Conservation (phyloP, 2,113 vertebrate genomes). For the Tricholaema leucomelas region DNA sequence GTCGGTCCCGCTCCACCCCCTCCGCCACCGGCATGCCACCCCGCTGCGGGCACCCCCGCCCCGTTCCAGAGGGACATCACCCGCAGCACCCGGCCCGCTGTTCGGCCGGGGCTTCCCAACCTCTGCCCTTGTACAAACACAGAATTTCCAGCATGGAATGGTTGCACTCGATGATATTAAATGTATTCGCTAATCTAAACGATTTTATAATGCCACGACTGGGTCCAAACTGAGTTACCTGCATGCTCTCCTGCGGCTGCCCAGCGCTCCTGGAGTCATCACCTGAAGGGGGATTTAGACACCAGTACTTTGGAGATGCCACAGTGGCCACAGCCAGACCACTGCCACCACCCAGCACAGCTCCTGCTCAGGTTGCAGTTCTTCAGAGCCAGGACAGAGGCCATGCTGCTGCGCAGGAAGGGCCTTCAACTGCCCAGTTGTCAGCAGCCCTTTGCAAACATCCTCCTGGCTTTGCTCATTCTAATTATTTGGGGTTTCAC, state of each 20-base stretch:
- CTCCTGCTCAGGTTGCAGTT: background rate
- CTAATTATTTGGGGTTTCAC: background rate
- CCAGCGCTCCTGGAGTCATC: background rate
- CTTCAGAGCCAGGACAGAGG: background rate
- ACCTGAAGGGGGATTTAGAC: background rate
- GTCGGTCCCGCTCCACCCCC: background rate
- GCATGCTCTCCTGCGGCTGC: background rate
- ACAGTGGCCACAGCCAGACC: background rate
- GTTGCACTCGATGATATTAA: no score
- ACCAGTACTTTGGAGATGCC: background rate
- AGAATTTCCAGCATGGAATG: background rate
- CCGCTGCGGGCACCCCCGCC: background rate
- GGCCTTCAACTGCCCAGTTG: background rate
- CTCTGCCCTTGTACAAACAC: background rate
- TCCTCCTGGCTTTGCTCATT: background rate
- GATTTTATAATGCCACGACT: no score
- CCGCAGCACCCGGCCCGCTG: background rate
- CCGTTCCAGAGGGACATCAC: background rate
- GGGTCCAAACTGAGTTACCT: background rate
- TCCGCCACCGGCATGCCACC: background rate
- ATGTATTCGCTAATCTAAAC: no score
- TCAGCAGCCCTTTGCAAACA: background rate
- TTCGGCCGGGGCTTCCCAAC: background rate
- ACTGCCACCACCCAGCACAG: background rate
- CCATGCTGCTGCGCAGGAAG: rapidly evolving